phyloP scores from a whole-genome alignment of 2,797 vertebrate species.

The Malacoraja senta region DNA sequence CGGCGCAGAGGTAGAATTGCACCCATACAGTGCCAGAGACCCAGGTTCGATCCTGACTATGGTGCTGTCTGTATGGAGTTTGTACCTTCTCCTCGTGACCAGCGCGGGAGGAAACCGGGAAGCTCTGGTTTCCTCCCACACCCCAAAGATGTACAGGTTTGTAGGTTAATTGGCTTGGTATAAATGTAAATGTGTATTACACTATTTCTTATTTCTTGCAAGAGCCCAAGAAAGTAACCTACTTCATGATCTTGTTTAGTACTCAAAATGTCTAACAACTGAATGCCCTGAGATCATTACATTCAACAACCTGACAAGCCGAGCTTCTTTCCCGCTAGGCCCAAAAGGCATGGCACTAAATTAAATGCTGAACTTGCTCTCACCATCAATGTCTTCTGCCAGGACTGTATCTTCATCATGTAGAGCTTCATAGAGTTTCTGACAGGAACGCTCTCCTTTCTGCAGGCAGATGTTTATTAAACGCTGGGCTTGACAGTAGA shows the following conservation, averaged over 20 bases:
- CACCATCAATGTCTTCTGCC: constrained; percentile 46
- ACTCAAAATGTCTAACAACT: not conserved
- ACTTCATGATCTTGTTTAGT: not conserved
- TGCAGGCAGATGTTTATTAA: constrained; percentile 48
- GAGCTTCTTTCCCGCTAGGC: not conserved
- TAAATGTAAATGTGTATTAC: too few relatives aligned
- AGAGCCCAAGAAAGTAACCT: not conserved
- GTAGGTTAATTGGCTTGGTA: too few relatives aligned
- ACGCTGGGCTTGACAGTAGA: constrained; percentile 46
- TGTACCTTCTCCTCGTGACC: too few relatives aligned
- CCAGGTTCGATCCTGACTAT: too few relatives aligned
- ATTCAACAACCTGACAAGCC: not conserved
- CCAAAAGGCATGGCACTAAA: not conserved
- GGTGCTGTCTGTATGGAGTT: too few relatives aligned
- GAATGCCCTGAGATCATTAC: not conserved
- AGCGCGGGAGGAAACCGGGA: too few relatives aligned
- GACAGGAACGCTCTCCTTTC: constrained; percentile 51
- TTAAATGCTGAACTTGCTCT: not conserved
- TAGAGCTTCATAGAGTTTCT: constrained; percentile 48
- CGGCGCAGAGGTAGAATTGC: too few relatives aligned
- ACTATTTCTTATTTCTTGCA: not conserved
- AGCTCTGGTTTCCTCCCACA: too few relatives aligned
- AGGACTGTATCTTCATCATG: constrained; percentile 45
- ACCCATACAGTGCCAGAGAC: too few relatives aligned
- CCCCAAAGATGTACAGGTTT: too few relatives aligned